These are phyloP conservation scores for Oasisia sp. DNA, from an alignment of 2,888 invertebrate genomes.

Conservation along the genomic window DNA sequence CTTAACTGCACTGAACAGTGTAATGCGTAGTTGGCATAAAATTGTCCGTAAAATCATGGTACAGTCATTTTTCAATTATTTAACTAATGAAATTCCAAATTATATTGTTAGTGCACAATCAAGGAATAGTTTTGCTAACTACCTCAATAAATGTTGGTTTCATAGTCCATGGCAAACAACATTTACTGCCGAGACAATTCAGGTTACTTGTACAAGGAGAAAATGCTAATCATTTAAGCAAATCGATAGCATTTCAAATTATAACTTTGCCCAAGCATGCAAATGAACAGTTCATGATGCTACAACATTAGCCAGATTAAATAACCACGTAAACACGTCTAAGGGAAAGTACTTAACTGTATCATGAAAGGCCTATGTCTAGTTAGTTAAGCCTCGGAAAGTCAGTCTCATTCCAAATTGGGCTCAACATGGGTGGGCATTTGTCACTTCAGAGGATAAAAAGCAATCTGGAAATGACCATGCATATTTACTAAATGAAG, in stretches of 20 bases:
- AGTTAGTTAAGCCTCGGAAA: not conserved
- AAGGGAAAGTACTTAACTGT: not conserved
- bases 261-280: not conserved
- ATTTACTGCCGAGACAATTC: not conserved
- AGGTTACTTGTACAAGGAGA: not conserved
- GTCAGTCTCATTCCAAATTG: not conserved
- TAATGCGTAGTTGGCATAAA: no score
- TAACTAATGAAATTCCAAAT: no score
- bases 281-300: no score
- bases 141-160: not conserved
- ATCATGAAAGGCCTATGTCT: no score
- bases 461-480: no score
- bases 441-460: no score
- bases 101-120: no score
- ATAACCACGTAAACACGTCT: not conserved
- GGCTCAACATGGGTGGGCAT: not conserved
- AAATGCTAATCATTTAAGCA: not conserved
- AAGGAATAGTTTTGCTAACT: no score
- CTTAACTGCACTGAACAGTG: no score
- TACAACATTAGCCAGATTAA: not conserved
- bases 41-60: no score
- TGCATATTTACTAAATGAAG: no score
- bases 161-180: not conserved
- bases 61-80: no score
- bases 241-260: not conserved